phyloP scores from a whole-genome alignment of 2,113 vertebrate species.

The Corydoras maculifer region DNA sequence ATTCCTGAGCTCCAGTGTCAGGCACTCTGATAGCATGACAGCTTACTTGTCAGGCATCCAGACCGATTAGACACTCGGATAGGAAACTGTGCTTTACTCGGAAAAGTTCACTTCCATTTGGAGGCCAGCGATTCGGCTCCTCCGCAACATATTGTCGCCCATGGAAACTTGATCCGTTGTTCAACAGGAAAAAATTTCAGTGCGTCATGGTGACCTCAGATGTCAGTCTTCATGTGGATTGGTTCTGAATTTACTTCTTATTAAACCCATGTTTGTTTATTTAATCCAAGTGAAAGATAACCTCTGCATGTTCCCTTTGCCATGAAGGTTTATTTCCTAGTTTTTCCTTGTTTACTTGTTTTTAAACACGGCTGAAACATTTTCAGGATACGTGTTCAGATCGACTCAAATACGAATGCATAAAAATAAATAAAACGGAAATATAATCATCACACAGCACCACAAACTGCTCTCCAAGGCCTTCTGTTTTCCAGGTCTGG shows the following conservation, averaged over 20 bases:
- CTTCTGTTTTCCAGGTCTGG: slow-evolving; percentile 82
- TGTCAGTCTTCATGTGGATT: slow-evolving; percentile 39
- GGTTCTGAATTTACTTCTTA: slow-evolving; percentile 52
- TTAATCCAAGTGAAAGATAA: neutral
- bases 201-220: slow-evolving; percentile 52
- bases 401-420: slow-evolving; percentile 18
- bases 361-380: neutral
- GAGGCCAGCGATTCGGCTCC: slow-evolving; percentile 47
- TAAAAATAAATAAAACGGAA: slow-evolving; percentile 58
- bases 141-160: slow-evolving; percentile 41
- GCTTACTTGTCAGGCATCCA: slow-evolving; percentile 1
- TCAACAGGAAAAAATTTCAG: slow-evolving; percentile 39
- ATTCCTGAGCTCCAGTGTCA: slow-evolving; percentile 31
- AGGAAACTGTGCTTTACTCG: slow-evolving; percentile 56
- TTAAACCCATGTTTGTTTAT: slow-evolving; percentile 42
- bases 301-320: too few species aligned
- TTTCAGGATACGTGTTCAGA: slow-evolving; percentile 38
- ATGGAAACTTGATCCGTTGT: slow-evolving; percentile 53
- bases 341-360: slow-evolving; percentile 56
- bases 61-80: slow-evolving; percentile 38
- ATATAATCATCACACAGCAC: slow-evolving; percentile 85
- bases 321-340: slow-evolving; percentile 9
- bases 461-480: slow-evolving; percentile 79
- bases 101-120: slow-evolving; percentile 52
- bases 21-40: neutral